Conservation (phyloP, 2,113 vertebrate genomes). For the sheep (Ovis aries) region ARS-UI_Ramb_v3.0 NC_056060.1:64635001-64635500, state of each 20-base stretch:
- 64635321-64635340: background rate
- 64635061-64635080: background rate
- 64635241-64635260: background rate
- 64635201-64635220: background rate
- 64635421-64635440: background rate
- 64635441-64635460: background rate
- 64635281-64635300: background rate
- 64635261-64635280: background rate
- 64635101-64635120: background rate
- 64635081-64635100: background rate
- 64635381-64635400: background rate
- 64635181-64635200: background rate
- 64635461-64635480: background rate
- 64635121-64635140: background rate
- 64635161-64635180: background rate
- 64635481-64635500: background rate
- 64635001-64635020: background rate
- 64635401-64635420: background rate
- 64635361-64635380: background rate
- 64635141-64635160: background rate
- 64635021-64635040: background rate
- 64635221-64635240: background rate
- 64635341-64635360: background rate
- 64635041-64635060: background rate
- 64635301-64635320: conserved; percentile 9